phyloP scores from a whole-genome alignment of 2,113 vertebrate genomes.

The Tyto alba region DNA sequence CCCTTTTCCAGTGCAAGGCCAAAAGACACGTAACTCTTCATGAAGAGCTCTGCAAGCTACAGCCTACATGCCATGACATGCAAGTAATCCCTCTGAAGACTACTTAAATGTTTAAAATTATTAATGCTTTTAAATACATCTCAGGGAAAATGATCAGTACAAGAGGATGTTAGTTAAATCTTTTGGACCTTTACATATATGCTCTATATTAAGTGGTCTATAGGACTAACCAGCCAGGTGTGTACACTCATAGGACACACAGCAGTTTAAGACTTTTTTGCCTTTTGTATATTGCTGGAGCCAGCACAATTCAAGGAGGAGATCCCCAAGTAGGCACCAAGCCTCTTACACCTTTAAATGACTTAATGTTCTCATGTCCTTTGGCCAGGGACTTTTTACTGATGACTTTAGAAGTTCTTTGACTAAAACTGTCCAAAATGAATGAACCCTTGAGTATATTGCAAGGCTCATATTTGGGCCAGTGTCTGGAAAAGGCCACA shows the following conservation, averaged over 20 bases:
- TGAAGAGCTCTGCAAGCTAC: background rate
- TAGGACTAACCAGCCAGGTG: background rate
- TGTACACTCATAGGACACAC: background rate
- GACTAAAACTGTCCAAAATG: background rate
- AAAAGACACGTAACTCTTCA: background rate
- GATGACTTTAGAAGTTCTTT: background rate
- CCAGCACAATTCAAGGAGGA: background rate
- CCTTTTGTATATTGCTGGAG: too few relatives aligned
- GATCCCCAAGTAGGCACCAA: background rate
- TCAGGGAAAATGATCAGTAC: background rate
- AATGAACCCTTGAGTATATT: background rate
- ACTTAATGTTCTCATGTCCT: background rate
- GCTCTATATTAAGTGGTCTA: accelerated
- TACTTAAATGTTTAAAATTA: background rate
- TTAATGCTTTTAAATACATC: background rate
- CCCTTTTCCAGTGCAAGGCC: background rate
- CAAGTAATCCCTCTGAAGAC: constrained; percentile 34
- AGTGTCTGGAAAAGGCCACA: background rate
- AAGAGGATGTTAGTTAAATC: background rate
- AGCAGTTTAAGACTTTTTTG: background rate
- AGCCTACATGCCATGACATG: background rate
- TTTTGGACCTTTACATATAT: background rate
- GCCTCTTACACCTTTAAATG: background rate
- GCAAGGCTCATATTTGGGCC: background rate
- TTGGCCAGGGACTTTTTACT: background rate